Conservation (phyloP, 2,888 invertebrate species). For the Rhingia campestris region DNA sequence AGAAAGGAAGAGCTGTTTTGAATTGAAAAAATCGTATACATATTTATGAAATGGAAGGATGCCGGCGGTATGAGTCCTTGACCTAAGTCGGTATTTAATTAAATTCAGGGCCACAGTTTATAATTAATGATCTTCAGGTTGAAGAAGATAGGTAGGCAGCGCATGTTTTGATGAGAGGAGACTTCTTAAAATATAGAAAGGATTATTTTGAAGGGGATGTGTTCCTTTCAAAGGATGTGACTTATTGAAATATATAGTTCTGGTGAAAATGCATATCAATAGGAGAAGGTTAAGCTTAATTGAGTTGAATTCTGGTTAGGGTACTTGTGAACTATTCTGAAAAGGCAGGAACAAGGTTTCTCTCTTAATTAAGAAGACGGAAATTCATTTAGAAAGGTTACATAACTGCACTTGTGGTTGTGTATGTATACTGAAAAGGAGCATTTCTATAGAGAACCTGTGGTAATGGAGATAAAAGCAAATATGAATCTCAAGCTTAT, state of each 20-base stretch:
- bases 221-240: neutral
- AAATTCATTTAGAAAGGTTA: too few relatives aligned
- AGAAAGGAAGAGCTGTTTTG: slow-evolving; percentile 7
- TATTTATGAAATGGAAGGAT: slow-evolving; percentile 18
- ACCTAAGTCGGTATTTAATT: slow-evolving; percentile 37
- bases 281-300: neutral
- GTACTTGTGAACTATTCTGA: neutral
- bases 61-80: slow-evolving; percentile 19
- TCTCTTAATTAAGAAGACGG: too few relatives aligned
- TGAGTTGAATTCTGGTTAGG: neutral
- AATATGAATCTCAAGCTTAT: too few relatives aligned
- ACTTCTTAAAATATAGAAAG: too few relatives aligned
- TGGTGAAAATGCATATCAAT: neutral
- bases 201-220: neutral
- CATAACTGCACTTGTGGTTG: too few relatives aligned
- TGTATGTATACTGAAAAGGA: too few relatives aligned
- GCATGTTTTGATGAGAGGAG: neutral
- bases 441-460: too few relatives aligned
- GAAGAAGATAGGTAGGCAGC: neutral
- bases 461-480: too few relatives aligned
- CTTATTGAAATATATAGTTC: neutral
- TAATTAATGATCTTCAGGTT: slow-evolving; percentile 15
- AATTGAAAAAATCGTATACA: slow-evolving; percentile 7
- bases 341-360: too few relatives aligned
- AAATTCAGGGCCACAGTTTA: slow-evolving; percentile 35